Evolutionary conservation across 2,888 invertebrate genomes (phyloP), one percentile per base, ranked within the genome.

Genomic region (Esperia sulphurella): DNA sequence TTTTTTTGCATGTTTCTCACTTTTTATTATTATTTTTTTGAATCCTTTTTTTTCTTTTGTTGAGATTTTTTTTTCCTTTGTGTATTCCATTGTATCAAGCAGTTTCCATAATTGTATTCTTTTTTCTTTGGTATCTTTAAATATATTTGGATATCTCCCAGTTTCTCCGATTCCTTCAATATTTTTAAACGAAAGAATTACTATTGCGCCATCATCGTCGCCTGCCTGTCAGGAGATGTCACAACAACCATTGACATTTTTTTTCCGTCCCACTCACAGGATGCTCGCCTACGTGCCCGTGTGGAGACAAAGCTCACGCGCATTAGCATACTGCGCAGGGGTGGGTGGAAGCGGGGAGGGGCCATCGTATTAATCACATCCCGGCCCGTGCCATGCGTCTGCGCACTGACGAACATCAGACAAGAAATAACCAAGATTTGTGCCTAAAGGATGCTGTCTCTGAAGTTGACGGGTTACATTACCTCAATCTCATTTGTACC

Each of bases 251-350:
- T 76, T 76, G 75, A 74, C 75, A 69, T 66, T 75, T 74, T 77
- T n/a, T 76, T 72, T 73, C 43, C 44, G 46, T 63, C 79, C 73
- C 77, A 76, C 71, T 67, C 75, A 68, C 83, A 83, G 83, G 83
- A 83, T 79, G 79, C 67, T 67, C 76, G 80, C 81, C 83, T 75
- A 82, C 82, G 77, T 73, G 68, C 63, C n/a, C 5, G 21, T 5
- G 47, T 64, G 68, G 78, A 81, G 78, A 83, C 83, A 83, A 81
- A 81, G 79, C 67, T 55, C 54, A 45, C 41, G 52, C 57, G 64
- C 68, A 82, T 81, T 81, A 75, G 66, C 80, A 82, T 82, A 78
- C 61, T 65, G 58, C 58, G 57, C 58, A 68, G 75, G 75, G 73
- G 67, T 70, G 66, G 64, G 63, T 53, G 65, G 75, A 79, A 78